phyloP scores from a whole-genome alignment of 2,888 invertebrate genomes.

The Cheilosia vernalis region DNA sequence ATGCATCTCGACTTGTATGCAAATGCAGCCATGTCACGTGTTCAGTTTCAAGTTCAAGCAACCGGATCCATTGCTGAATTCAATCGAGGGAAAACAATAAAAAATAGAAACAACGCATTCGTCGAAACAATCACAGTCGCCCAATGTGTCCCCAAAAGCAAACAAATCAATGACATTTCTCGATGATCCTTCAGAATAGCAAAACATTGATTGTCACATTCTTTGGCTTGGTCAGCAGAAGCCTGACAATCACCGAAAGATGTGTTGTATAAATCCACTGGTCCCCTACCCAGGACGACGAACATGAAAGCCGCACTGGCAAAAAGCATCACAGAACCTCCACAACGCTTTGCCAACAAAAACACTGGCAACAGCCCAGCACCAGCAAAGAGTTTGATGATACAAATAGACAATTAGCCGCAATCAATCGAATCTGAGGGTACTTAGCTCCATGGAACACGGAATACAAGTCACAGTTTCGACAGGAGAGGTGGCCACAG shows the following conservation, averaged over 20 bases:
- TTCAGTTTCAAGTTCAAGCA: slow-evolving; percentile 63
- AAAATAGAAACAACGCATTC: slow-evolving; percentile 12
- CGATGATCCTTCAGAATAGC: slow-evolving; percentile 29
- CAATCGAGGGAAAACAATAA: not conserved
- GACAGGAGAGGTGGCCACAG: slow-evolving; percentile 74
- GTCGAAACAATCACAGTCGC: slow-evolving; percentile 14
- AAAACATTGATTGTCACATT: slow-evolving; percentile 47
- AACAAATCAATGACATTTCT: slow-evolving; percentile 22
- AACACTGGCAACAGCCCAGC: slow-evolving; percentile 7
- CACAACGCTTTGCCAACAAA: slow-evolving; percentile 12
- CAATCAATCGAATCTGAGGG: slow-evolving; percentile 74
- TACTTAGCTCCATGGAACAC: slow-evolving; percentile 72
- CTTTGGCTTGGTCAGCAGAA: slow-evolving; percentile 38
- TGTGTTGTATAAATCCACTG: not conserved
- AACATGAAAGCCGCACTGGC: slow-evolving; percentile 53
- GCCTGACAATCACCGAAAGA: slow-evolving; percentile 42
- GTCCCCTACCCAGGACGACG: slow-evolving; percentile 2
- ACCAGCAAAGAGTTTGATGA: slow-evolving; percentile 61
- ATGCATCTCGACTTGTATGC: slow-evolving; percentile 37
- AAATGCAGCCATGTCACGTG: slow-evolving; percentile 59
- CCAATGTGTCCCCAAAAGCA: slow-evolving; percentile 29
- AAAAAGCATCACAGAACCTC: slow-evolving; percentile 31
- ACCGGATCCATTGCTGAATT: slow-evolving; percentile 44
- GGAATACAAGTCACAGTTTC: slow-evolving; percentile 74
- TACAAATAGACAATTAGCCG: slow-evolving; percentile 75